Evolutionary conservation across 1,140 invertebrate species (phyloP), one percentile per base, ranked within the genome.

Genomic region (Trypoxylus dichotomus): DNA sequence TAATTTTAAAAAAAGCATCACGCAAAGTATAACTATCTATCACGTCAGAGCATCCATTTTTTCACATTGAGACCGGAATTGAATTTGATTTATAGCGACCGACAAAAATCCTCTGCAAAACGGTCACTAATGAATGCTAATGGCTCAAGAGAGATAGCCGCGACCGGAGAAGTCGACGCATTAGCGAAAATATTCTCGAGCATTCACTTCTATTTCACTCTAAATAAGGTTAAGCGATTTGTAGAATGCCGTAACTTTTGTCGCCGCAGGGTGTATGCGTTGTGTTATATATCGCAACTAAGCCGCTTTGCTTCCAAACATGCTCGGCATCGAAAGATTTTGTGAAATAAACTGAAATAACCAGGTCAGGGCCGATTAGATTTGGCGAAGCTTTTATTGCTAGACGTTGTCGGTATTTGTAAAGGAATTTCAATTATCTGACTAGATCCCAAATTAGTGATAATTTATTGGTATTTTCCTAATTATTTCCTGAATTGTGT

Each of bases 211-310:
- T 54, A n/a, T 54, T 54, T 54, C 19, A 19, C 47, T 13, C 47
- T 54, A 54, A 54, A 54, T 54, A 54, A 54, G 47, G 47, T 54
- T 54, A 54, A 54, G 47, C 47, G 47, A 54, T n/a, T 19, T 54
- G 47, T 54, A 54, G 47, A 19, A 54, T 54, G 47, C 19, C 47
- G 15, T 54, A 54, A 19, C 47, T 54, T 54, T 54, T 54, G 47
- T 54, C 19, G 47, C 19, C 47, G 47, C 47, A 5, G 15, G 5
- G n/a, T 37, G 3, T 37, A 37, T 37, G 3, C 10, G 10, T 37
- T 13, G 13, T 19, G 47, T 1, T 54, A 15, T 54, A 19, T 19
- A n/a, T n/a, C 47, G 1, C 7, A 0, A 54, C 47, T 54, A 54
- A 54, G 19, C 19, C 7, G 47, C 19, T 54, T 54, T 19, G n/a